These are phyloP conservation scores for Oxyteleia sp. DNA, from an alignment of 2,888 invertebrate species.

Conservation along the genomic window DNA sequence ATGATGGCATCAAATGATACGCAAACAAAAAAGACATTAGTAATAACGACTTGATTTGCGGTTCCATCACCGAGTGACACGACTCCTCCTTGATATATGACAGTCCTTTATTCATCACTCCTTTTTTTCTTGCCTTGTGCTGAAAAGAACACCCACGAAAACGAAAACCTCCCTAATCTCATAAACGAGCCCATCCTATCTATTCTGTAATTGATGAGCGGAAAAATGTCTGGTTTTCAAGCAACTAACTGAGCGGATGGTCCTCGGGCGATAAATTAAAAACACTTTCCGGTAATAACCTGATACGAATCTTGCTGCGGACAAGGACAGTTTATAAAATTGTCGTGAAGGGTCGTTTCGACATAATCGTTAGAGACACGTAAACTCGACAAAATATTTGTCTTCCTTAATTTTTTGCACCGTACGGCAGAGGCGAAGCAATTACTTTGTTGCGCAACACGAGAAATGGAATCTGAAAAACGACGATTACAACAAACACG, in stretches of 20 bases:
- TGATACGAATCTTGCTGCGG: constrained; percentile 62
- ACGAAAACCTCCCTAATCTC: constrained; percentile 54
- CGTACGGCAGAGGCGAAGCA: background rate
- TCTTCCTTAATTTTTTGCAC: constrained; percentile 21
- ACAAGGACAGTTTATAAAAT: constrained; percentile 68
- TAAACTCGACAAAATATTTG: constrained; percentile 53
- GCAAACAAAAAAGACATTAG: constrained; percentile 40
- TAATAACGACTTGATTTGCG: constrained; percentile 59
- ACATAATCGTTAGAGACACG: constrained; percentile 49
- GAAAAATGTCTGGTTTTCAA: constrained; percentile 62
- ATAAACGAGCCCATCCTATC: constrained; percentile 51
- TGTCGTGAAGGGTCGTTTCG: constrained; percentile 63
- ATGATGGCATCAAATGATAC: too few species aligned
- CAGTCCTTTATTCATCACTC: constrained; percentile 23
- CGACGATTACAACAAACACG: constrained; percentile 5
- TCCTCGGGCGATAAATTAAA: constrained; percentile 72
- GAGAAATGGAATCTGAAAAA: background rate
- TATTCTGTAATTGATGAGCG: constrained; percentile 72
- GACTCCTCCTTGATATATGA: constrained; percentile 44
- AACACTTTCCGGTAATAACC: constrained; percentile 71
- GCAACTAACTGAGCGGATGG: constrained; percentile 16
- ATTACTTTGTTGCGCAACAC: constrained; percentile 29
- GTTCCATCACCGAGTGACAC: constrained; percentile 44
- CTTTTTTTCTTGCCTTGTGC: constrained; percentile 40
- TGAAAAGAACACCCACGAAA: too few species aligned